These are phyloP conservation scores for Cepphus grylle DNA, from an alignment of 2,113 vertebrate genomes.

Conservation along the genomic window DNA sequence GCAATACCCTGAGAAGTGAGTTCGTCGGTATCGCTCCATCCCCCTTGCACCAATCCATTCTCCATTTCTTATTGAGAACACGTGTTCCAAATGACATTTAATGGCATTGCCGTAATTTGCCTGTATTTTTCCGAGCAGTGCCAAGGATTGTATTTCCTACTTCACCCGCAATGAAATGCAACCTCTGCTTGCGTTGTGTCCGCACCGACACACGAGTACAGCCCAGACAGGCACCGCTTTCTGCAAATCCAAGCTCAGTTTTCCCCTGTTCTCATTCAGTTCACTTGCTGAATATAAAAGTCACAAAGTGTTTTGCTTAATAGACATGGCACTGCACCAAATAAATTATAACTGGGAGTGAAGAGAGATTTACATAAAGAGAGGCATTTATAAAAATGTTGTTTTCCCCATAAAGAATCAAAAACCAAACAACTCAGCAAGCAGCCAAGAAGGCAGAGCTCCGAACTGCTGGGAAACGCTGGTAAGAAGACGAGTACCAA, in stretches of 20 bases:
- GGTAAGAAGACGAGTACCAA: not conserved
- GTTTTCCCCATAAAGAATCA: not conserved
- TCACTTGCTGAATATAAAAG: not conserved
- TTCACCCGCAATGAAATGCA: not conserved
- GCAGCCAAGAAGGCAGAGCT: not conserved
- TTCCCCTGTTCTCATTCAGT: not conserved
- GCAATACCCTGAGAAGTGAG: not conserved
- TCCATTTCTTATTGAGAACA: not conserved
- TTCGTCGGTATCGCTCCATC: not conserved
- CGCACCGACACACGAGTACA: fast-evolving
- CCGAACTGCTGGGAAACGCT: fast-evolving
- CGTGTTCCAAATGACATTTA: not conserved
- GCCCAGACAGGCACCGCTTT: not conserved
- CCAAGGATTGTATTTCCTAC: not conserved
- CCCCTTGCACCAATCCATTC: not conserved
- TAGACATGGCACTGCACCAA: not conserved
- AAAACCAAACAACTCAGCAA: not conserved
- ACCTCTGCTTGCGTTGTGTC: not conserved
- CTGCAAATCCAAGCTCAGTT: not conserved
- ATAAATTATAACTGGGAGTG: not conserved
- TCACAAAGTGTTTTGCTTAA: not conserved
- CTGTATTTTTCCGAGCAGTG: not conserved
- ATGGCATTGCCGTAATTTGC: not conserved
- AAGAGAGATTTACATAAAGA: not conserved
- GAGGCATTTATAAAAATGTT: not conserved